A percentile compares a stretch with the other conserved stretches of the same genome.
Conservation (phyloP, 2,888 invertebrate genomes). For the Ceriagrion tenellum region DNA sequence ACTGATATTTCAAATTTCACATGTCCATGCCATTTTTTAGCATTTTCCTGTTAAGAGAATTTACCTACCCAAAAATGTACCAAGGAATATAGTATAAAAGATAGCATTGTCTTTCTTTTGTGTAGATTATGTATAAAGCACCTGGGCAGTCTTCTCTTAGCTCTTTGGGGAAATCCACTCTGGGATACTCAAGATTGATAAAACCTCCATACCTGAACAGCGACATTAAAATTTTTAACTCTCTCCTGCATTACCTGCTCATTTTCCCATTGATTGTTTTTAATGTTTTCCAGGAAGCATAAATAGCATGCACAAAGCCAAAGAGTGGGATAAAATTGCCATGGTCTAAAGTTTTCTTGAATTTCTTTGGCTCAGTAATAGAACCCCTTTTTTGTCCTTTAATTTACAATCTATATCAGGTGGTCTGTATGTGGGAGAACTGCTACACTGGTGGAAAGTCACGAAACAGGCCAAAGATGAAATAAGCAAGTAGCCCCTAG, state of each 20-base stretch:
- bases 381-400: slow-evolving; percentile 22
- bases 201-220: neutral
- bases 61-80: neutral
- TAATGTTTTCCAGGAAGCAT: neutral
- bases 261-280: neutral
- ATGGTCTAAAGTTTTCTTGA: slow-evolving; percentile 8
- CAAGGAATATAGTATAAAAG: neutral
- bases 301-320: neutral
- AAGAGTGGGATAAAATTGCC: slow-evolving; percentile 26
- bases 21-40: neutral
- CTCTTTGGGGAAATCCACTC: neutral
- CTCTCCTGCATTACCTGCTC: neutral
- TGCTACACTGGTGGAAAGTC: slow-evolving; percentile 48
- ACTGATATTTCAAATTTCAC: neutral
- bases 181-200: neutral
- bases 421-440: slow-evolving; percentile 42
- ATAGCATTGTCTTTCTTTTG: neutral
- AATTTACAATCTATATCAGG: slow-evolving; percentile 28
- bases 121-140: neutral
- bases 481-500: slow-evolving; percentile 52
- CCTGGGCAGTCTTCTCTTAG: slow-evolving; percentile 21
- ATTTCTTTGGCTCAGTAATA: slow-evolving; percentile 28
- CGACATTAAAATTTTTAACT: neutral
- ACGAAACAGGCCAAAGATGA: slow-evolving; percentile 47
- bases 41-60: neutral